Evolutionary conservation across 2,888 invertebrate species (phyloP).

Genomic region (Campaea margaritaria): DNA sequence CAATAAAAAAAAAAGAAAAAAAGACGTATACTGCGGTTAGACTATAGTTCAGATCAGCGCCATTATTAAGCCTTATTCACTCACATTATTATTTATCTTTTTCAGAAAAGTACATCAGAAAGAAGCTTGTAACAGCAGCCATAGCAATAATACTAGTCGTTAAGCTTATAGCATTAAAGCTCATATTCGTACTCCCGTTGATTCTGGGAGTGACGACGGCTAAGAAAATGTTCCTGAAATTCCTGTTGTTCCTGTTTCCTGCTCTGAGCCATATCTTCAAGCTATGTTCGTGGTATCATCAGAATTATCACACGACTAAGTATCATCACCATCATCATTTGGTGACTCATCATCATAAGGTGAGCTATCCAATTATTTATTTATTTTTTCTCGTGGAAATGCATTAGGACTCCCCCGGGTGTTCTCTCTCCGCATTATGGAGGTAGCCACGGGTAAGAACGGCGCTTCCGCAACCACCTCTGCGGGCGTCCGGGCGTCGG

Average conservation of each 20-base stretch:
- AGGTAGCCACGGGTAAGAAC: no score
- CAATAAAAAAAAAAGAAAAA: no score
- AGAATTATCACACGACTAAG: constrained; percentile 89
- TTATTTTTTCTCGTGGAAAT: no score
- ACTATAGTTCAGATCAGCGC: background rate
- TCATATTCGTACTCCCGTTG: constrained; percentile 91
- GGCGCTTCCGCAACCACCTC: no score
- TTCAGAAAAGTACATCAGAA: constrained; percentile 91
- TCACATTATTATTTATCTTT: constrained; percentile 9
- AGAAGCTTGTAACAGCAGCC: constrained; percentile 90
- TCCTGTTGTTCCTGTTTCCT: constrained; percentile 92
- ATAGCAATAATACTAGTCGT: constrained; percentile 91
- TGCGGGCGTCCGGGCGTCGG: no score
- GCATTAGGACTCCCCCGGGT: no score
- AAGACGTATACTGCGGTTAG: no score
- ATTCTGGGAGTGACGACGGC: constrained; percentile 92
- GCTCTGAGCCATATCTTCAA: constrained; percentile 93
- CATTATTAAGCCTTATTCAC: background rate
- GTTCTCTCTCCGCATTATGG: no score
- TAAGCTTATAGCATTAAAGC: constrained; percentile 91
- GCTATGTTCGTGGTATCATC: constrained; percentile 92
- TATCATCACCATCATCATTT: constrained; percentile 93
- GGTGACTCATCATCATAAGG: constrained; percentile 90
- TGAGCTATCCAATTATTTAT: no score
- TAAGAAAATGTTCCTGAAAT: constrained; percentile 92